A percentile compares a stretch with the other conserved stretches of the same genome.
These are phyloP conservation scores for Echinarachnius parma DNA, from an alignment of 53 echinoderm and acorn worm species.

Conservation along the genomic window DNA sequence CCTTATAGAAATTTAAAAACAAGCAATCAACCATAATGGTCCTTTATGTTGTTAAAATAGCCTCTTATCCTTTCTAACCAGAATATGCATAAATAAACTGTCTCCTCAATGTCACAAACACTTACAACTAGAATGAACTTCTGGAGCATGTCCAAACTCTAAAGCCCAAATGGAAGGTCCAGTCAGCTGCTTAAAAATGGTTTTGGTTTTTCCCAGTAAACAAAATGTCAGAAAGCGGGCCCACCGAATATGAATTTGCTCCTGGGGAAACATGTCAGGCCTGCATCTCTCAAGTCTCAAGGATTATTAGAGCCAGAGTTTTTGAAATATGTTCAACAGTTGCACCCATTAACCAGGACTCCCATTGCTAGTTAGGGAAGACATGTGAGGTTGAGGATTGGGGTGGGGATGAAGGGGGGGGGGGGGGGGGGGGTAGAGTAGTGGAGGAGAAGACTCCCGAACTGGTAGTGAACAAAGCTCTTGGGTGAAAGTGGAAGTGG, in stretches of 20 bases:
- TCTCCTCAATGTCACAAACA: too few relatives aligned
- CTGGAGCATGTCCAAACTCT: too few relatives aligned
- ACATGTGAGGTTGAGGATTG: slow-evolving; percentile 16
- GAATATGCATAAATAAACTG: too few relatives aligned
- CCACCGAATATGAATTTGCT: neutral
- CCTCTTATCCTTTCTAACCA: too few relatives aligned
- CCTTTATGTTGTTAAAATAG: too few relatives aligned
- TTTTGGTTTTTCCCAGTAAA: neutral
- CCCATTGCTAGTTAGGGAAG: too few relatives aligned
- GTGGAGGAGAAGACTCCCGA: neutral
- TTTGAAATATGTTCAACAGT: slow-evolving; percentile 51
- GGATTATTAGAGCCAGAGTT: slow-evolving; percentile 10
- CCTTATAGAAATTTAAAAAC: too few relatives aligned
- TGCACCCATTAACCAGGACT: slow-evolving; percentile 17
- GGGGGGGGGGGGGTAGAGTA: neutral
- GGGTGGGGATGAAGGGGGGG: neutral
- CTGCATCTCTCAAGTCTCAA: neutral
- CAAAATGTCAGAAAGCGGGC: neutral
- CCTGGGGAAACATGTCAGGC: slow-evolving; percentile 10
- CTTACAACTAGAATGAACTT: too few relatives aligned
- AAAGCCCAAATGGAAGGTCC: too few relatives aligned
- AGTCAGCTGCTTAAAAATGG: neutral
- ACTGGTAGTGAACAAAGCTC: too few relatives aligned
- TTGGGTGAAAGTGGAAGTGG: too few relatives aligned
- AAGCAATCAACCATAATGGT: too few relatives aligned